These are phyloP conservation scores for Mugil cephalus DNA, from an alignment of 2,113 vertebrate genomes.

Conservation along the genomic window DNA sequence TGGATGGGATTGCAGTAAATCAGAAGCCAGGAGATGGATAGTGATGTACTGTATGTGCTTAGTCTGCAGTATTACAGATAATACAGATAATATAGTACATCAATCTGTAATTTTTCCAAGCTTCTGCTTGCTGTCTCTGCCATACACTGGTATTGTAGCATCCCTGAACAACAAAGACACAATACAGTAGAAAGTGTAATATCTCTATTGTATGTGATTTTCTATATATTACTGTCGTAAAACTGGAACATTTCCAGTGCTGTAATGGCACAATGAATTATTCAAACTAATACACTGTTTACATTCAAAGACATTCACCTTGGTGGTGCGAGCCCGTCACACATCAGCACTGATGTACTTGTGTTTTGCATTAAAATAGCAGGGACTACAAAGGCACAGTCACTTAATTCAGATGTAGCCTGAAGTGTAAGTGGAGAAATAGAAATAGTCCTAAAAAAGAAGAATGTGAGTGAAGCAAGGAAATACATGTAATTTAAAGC, in stretches of 20 bases:
- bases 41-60: neutral
- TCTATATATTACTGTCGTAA: neutral
- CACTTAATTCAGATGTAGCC: conserved; percentile 15
- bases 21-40: too few species aligned
- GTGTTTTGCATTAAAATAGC: conserved; percentile 44
- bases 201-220: neutral
- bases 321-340: conserved; percentile 2
- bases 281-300: conserved; percentile 41
- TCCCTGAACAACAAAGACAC: neutral
- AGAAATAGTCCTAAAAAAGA: neutral
- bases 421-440: neutral
- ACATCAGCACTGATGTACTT: neutral
- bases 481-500: conserved; percentile 3
- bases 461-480: neutral
- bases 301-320: conserved; percentile 38
- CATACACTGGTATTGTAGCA: neutral
- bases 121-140: neutral
- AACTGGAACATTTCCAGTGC: conserved; percentile 22
- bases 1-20: neutral
- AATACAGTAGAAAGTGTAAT: neutral
- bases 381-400: neutral
- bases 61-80: neutral
- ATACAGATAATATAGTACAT: neutral
- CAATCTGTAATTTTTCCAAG: neutral
- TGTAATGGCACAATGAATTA: conserved; percentile 41